Evolutionary conservation across 2,888 invertebrate genomes (phyloP).

Genomic region (Eulithis testata): DNA sequence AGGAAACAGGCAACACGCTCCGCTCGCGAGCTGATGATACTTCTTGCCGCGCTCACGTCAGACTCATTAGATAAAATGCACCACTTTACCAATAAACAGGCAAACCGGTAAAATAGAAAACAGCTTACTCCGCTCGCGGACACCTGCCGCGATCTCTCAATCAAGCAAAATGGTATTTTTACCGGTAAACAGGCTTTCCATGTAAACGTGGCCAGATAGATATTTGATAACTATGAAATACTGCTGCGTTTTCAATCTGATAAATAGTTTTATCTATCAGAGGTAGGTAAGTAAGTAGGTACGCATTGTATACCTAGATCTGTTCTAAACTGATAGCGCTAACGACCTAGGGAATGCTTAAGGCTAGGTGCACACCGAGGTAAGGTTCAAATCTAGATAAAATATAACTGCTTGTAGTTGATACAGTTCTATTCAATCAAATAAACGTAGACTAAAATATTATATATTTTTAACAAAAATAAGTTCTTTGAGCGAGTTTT

Average conservation of each 20-base stretch:
- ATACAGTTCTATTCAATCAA: no score
- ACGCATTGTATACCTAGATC: background rate
- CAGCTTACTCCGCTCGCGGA: no score
- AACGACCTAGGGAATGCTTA: constrained; percentile 2
- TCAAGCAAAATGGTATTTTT: background rate
- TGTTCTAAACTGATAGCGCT: background rate
- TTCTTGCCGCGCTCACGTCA: no score
- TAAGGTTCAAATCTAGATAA: no score
- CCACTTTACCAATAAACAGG: background rate
- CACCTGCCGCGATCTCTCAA: no score
- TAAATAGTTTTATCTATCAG: background rate
- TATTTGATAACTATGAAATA: constrained; percentile 9
- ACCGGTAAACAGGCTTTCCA: background rate
- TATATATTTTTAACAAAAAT: no score
- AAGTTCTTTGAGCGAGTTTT: no score
- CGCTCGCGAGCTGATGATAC: no score
- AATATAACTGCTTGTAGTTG: no score
- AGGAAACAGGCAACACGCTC: background rate
- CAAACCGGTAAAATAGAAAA: background rate
- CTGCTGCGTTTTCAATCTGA: constrained; percentile 13
- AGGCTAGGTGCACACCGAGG: background rate
- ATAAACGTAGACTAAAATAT: no score
- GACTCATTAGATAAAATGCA: background rate
- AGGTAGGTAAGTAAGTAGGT: no score
- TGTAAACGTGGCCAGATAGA: constrained; percentile 6